phyloP scores from a whole-genome alignment of 2,888 invertebrate species.

The Diloba caeruleocephala region DNA sequence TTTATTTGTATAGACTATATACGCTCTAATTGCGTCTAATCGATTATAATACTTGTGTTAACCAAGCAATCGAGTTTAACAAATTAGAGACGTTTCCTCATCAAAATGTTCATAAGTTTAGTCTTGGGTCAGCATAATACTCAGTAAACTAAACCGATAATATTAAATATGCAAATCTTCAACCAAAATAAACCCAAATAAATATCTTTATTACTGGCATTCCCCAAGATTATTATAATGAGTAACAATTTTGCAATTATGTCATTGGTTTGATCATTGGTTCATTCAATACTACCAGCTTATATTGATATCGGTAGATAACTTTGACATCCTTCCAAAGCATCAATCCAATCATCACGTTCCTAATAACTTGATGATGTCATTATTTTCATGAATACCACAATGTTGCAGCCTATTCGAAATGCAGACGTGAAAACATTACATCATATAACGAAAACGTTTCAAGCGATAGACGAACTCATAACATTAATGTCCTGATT shows the following conservation, averaged over 20 bases:
- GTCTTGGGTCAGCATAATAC: too few species aligned
- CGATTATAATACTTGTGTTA: conserved; percentile 4
- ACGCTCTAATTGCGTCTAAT: too few species aligned
- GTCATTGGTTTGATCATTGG: conserved; percentile 2
- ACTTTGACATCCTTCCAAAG: conserved; percentile 8
- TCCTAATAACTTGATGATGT: conserved; percentile 30
- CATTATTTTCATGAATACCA: conserved; percentile 46
- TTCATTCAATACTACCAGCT: conserved; percentile 10
- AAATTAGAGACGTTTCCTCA: conserved; percentile 11
- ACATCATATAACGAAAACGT: conserved; percentile 39
- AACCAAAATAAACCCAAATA: conserved; percentile 4
- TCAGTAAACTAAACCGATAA: too few species aligned
- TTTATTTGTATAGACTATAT: too few species aligned
- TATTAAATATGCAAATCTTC: neutral
- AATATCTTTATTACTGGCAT: conserved; percentile 1
- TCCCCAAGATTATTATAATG: conserved; percentile 7
- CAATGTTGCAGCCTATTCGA: conserved; percentile 34
- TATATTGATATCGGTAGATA: conserved; percentile 13
- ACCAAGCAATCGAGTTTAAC: conserved; percentile 12
- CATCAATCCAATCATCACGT: conserved; percentile 34
- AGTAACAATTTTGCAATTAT: conserved; percentile 5
- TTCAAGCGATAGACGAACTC: conserved; percentile 1
- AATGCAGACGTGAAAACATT: conserved; percentile 30
- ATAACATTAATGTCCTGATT: conserved; percentile 17
- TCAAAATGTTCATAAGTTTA: too few species aligned